Base-by-base conservation (phyloP, 2,888 invertebrate genomes). In the Cinara cedri region DNA sequence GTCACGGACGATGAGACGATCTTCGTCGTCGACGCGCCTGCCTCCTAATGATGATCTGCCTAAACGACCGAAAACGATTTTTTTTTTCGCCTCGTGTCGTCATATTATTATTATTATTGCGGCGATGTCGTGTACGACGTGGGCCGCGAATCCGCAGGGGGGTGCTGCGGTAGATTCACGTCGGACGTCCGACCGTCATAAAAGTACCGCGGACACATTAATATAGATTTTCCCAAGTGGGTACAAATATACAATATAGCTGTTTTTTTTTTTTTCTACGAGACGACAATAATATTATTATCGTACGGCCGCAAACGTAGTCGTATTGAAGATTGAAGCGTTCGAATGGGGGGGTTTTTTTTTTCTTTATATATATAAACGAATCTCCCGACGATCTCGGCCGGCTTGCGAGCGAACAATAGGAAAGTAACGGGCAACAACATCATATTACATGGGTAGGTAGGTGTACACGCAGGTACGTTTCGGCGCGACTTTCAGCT, bases 1-100 rank as follows among this genome's bases (percentile, higher is more conserved):
- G 76, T 78, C 76, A 78, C 60, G 76, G 76, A 78, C 76, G 42
- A 75, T n/a, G 49, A 66, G 76, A 66, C 24, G 75, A 68, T 76
- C 68, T 49, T 68, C 66, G 21, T 13, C 42, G 49, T 42, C 57
- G 42, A 62, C 54, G 57, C 34, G 44, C 65, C 26, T 68, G 34
- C 34, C 34, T 34, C 34, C 6, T 34, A 34, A 34, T 34, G 68
- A 76, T 49, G 65, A 76, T 76, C 57, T 57, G 51, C 54, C 66
- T 68, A 68, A 57, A 78, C 76, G 68, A 68, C 76, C 19, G 57
- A 76, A 72, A 76, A 26, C 57, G 57, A 13, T 49, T 13, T 49
- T 49, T 13, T 49, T 49, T 49, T 49, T 46, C 1, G 13, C 49
- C 8, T 10, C n/a, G 16, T 51, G 16, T 51, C 51, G 51, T 51